Base-by-base conservation (phyloP, 2,797 vertebrate species). In the Sylvilagus floridanus region DNA sequence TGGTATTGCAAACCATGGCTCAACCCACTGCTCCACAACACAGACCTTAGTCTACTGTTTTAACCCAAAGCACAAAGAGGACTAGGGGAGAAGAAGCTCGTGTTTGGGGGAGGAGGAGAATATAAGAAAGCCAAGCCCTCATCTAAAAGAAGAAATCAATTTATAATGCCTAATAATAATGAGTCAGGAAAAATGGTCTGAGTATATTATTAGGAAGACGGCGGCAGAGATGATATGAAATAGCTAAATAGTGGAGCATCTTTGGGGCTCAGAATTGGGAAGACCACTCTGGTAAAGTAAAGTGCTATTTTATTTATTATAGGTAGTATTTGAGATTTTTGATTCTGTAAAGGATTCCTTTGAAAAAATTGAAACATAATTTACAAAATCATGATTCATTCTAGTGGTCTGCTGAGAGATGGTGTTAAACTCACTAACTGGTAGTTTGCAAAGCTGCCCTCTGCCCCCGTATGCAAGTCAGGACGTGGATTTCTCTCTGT, bases 301-400 rank as follows among this genome's bases (percentile, higher is more conserved):
- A 87, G 32, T 68, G 81, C 8, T 14, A 47, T 42, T 84, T 84
- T 75, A 83, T 71, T 66, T 73, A 72, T 90, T 82, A 47, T 7
- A 73, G 63, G 28, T 52, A 73, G 37, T 76, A 50, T 26, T 42
- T 84, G 78, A 83, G 66, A 32, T 90, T 95, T 87, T 93, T 65
- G 86, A 82, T 37, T 60, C 28, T 62, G 47, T 84, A n/a, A 73
- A 88, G 66, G 62, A 90, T 86, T 86, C 81, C 32, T 86, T 88
- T 57, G 76, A 89, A 84, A 91, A 68, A 88, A 95, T 84, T 69
- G 21, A 93, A 90, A 94, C 81, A 30, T 91, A 63, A 84, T 37
- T 83, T 72, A 13, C 30, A 32, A 57, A 91, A 66, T 65, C 66
- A 83, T 63, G 42, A 84, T 82, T 88, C 75, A 32, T 68, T 84